These are phyloP conservation scores for Emydura subglobosa DNA, from an alignment of 2,113 vertebrate species.

Conservation along the genomic window DNA sequence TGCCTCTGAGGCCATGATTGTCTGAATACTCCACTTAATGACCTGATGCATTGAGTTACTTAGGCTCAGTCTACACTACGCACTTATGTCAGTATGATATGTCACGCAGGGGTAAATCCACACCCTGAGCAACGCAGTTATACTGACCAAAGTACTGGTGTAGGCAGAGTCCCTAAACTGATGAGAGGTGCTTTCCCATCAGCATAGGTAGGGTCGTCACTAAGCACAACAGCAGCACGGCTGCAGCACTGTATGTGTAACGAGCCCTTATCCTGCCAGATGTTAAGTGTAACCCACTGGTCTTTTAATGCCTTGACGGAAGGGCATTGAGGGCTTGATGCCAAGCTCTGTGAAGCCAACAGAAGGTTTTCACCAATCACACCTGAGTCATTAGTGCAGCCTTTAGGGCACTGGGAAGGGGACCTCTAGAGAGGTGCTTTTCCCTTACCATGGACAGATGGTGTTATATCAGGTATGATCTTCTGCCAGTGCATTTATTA, in stretches of 20 bases:
- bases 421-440: background rate
- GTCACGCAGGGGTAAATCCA: no score
- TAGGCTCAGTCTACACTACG: no score
- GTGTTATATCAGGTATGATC: fast-evolving
- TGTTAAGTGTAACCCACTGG: background rate
- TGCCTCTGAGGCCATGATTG: fast-evolving
- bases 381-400: background rate
- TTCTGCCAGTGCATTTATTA: fast-evolving
- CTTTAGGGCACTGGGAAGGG: background rate
- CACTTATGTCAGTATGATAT: no score
- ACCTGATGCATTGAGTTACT: no score
- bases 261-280: background rate
- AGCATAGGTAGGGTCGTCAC: no score
- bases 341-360: background rate
- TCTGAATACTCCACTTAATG: background rate
- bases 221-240: no score
- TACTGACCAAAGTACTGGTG: no score
- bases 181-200: no score
- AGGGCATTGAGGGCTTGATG: background rate
- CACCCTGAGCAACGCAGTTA: no score
- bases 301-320: background rate
- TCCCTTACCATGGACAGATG: background rate
- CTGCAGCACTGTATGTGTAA: background rate
- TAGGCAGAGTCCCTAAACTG: no score
- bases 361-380: background rate